Evolutionary conservation across 2,888 invertebrate species (phyloP).

Genomic region (Diachrysia chrysitis): DNA sequence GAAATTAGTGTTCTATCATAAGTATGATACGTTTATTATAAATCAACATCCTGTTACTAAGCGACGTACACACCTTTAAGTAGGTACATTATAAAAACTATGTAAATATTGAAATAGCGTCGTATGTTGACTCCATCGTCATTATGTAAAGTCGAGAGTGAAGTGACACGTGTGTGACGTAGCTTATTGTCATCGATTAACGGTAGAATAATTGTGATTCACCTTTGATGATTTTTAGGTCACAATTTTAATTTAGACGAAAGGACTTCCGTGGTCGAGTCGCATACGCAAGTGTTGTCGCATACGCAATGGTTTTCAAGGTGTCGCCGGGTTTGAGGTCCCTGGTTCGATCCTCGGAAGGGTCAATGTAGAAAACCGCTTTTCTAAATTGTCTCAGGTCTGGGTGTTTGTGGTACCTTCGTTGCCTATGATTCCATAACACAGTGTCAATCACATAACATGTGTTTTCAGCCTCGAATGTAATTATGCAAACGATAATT

Average conservation of each 20-base stretch:
- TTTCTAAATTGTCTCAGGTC: too few species aligned
- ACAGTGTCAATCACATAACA: too few species aligned
- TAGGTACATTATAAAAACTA: too few species aligned
- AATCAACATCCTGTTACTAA: conserved; percentile 20
- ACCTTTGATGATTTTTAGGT: neutral
- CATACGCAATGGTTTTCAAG: too few species aligned
- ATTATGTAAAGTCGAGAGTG: conserved; percentile 6
- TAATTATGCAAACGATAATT: neutral
- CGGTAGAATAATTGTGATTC: conserved; percentile 13
- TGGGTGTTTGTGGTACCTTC: too few species aligned
- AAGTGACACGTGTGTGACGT: conserved; percentile 24
- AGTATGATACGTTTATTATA: too few species aligned
- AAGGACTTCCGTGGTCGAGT: neutral
- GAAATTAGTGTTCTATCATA: too few species aligned
- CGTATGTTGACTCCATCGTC: conserved; percentile 27
- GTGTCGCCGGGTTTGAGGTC: too few species aligned
- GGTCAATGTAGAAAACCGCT: too few species aligned
- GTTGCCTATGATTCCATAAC: too few species aligned
- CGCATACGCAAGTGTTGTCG: too few species aligned
- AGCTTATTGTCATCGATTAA: neutral
- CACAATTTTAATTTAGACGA: conserved; percentile 11
- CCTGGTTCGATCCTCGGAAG: too few species aligned
- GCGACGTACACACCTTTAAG: conserved; percentile 18
- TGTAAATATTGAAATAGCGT: conserved; percentile 30
- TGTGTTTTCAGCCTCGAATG: neutral